Evolutionary conservation across 2,113 vertebrate genomes (phyloP).

Genomic region (Phylloscopus trochilus): DNA sequence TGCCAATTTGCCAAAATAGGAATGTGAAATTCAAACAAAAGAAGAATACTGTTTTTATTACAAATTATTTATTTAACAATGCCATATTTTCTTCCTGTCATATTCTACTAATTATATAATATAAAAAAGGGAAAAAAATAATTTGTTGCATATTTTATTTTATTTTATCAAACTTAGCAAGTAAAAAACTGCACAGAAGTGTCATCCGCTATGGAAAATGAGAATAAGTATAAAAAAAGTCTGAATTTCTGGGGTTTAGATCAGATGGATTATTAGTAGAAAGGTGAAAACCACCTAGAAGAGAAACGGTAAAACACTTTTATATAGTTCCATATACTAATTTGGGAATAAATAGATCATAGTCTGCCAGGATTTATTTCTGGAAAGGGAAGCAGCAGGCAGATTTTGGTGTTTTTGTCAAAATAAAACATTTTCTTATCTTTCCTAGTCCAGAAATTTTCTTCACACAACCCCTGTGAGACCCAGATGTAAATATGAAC

Average conservation of each 20-base stretch:
- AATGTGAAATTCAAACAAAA: neutral
- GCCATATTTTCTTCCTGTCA: neutral
- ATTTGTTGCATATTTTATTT: neutral
- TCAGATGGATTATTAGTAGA: neutral
- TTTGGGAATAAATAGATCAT: neutral
- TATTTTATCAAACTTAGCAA: neutral
- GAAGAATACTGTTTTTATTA: neutral
- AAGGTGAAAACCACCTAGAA: neutral
- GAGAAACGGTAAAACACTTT: neutral
- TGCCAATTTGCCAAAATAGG: neutral
- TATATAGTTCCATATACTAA: neutral
- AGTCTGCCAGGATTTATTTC: neutral
- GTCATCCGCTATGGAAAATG: neutral
- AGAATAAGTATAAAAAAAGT: neutral
- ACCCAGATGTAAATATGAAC: neutral
- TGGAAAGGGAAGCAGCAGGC: neutral
- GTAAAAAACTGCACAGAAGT: neutral
- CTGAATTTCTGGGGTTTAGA: neutral
- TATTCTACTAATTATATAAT: neutral
- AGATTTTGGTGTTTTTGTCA: neutral
- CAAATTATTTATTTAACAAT: neutral
- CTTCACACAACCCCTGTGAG: neutral
- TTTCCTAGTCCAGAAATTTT: neutral
- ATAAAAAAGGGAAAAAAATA: neutral
- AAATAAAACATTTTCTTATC: neutral